A percentile compares a stretch with the other conserved stretches of the same genome.
Conservation (phyloP, 2,113 vertebrate species). For the Myrmecobius fasciatus region DNA sequence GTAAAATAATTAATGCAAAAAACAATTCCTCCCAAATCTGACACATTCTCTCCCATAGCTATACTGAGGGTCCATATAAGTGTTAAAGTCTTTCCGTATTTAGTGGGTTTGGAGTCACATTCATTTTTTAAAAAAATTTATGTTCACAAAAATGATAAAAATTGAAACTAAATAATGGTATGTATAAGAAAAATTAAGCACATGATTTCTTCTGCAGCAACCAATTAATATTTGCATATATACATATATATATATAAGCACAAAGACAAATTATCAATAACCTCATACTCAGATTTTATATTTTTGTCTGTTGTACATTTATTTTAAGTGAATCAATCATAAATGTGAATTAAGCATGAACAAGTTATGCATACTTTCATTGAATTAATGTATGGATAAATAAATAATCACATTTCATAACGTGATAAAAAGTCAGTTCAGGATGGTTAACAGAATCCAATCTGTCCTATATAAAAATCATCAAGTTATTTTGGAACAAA, state of each 20-base stretch:
- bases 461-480: background rate
- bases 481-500: background rate
- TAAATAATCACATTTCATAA: background rate
- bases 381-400: background rate
- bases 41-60: background rate
- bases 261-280: background rate
- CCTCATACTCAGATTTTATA: background rate
- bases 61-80: background rate
- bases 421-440: background rate
- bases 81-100: background rate
- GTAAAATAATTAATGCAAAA: background rate
- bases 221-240: background rate
- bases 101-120: background rate
- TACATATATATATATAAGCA: background rate
- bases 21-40: background rate
- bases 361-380: background rate
- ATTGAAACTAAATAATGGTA: background rate
- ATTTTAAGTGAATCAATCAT: background rate
- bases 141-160: background rate
- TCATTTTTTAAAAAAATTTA: background rate
- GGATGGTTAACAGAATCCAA: background rate
- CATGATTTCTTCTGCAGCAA: background rate
- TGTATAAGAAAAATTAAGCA: background rate
- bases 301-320: background rate
- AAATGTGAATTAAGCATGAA: background rate